Evolutionary conservation across 1,140 invertebrate genomes (phyloP).

Genomic region (Drosophila rufa): DNA sequence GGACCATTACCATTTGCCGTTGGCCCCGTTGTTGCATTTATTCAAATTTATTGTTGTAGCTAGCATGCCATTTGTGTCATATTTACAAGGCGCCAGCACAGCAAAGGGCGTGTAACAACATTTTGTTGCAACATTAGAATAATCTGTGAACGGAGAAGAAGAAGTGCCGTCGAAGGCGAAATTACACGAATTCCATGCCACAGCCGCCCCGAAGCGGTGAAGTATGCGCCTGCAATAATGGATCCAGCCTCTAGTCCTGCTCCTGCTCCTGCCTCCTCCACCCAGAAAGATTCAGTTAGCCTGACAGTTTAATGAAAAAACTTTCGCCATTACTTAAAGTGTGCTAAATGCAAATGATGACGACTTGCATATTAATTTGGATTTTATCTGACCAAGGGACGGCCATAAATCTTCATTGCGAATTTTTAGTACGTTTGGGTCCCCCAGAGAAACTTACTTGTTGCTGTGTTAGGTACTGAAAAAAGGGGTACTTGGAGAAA

Average conservation of each 20-base stretch:
- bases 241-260: not conserved
- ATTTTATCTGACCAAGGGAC: constrained; percentile 38
- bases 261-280: not conserved
- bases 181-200: constrained; percentile 51
- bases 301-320: constrained; percentile 65
- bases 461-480: constrained; percentile 5
- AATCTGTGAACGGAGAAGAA: constrained; percentile 12
- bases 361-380: constrained; percentile 67
- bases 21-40: constrained; percentile 46
- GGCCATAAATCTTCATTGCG: constrained; percentile 64
- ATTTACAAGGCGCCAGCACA: constrained; percentile 50
- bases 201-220: constrained; percentile 6
- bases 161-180: constrained; percentile 25
- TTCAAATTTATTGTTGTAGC: constrained; percentile 59
- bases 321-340: constrained; percentile 66
- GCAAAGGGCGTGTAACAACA: constrained; percentile 9
- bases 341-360: constrained; percentile 72
- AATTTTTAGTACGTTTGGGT: constrained; percentile 7
- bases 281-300: constrained; percentile 47
- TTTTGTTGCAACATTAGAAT: constrained; percentile 37
- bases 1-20: constrained; percentile 38
- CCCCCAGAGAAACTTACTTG: constrained; percentile 23
- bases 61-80: constrained; percentile 57
- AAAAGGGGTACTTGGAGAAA: too few species aligned
- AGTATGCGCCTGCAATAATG: constrained; percentile 39